Evolutionary conservation across 2,113 vertebrate genomes (phyloP).

Genomic region (Sialia sialis): DNA sequence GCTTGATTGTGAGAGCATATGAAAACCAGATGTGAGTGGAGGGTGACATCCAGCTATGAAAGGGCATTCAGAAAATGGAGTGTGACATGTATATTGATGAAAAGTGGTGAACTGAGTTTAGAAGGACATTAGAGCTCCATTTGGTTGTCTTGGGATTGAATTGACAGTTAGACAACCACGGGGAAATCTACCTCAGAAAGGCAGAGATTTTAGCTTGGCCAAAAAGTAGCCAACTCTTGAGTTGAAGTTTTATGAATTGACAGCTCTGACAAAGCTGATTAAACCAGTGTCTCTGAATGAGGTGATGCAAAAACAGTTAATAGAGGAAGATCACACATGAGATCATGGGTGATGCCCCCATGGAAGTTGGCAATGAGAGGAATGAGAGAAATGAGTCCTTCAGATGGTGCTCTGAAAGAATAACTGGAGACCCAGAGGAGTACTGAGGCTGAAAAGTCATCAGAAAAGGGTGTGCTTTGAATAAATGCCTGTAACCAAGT

Average conservation of each 20-base stretch:
- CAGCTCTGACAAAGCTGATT: not conserved
- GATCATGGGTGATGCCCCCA: accelerated
- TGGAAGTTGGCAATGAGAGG: not conserved
- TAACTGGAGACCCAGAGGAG: not conserved
- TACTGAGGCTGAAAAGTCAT: not conserved
- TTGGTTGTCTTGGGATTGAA: not conserved
- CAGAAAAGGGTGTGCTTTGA: not conserved
- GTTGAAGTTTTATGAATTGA: not conserved
- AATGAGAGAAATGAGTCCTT: not conserved
- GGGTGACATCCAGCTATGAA: not conserved
- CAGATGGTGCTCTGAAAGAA: not conserved
- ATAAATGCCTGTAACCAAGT: not conserved
- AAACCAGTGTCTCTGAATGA: not conserved
- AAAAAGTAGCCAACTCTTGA: not conserved
- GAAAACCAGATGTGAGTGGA: not conserved
- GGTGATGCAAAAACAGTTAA: not conserved
- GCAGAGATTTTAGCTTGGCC: not conserved
- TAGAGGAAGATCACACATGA: not conserved
- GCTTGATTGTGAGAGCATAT: not conserved
- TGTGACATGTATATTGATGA: not conserved
- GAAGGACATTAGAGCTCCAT: not conserved
- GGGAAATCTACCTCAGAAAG: not conserved
- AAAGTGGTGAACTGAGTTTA: not conserved
- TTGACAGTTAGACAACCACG: not conserved
- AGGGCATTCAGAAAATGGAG: not conserved